These are phyloP conservation scores for Heteractis magnifica DNA, from an alignment of 92 coral and sea anemone species.

Conservation along the genomic window DNA sequence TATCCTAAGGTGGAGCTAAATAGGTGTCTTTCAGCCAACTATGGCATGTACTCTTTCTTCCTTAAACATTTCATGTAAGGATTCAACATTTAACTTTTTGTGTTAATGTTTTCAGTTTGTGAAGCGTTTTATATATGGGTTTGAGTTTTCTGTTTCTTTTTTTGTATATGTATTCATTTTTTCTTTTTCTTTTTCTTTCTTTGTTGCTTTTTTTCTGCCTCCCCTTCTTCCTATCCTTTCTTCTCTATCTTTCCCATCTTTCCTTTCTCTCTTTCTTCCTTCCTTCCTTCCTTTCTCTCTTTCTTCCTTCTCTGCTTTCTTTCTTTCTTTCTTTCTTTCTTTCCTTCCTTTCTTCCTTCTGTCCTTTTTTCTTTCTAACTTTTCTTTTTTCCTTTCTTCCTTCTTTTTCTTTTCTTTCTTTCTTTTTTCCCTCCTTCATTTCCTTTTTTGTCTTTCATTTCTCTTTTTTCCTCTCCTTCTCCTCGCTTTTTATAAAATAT, in stretches of 20 bases:
- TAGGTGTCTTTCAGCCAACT: conserved; percentile 22
- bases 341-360: not conserved
- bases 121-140: not conserved
- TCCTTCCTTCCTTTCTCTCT: not conserved
- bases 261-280: not conserved
- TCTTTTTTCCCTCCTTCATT: not conserved
- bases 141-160: not conserved
- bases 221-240: not conserved
- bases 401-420: no score
- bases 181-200: not conserved
- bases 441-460: not conserved
- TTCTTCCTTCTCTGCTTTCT: not conserved
- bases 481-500: no score
- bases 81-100: not conserved
- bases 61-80: not conserved
- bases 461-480: no score
- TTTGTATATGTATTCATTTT: not conserved
- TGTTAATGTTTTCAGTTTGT: not conserved
- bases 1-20: conserved; percentile 41
- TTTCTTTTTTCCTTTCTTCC: not conserved
- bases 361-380: not conserved
- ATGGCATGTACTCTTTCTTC: not conserved
- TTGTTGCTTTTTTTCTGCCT: not conserved
- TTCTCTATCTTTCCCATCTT: not conserved
- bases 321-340: not conserved